phyloP scores from a whole-genome alignment of 2,888 invertebrate species.

The Hecatera dysodea region DNA sequence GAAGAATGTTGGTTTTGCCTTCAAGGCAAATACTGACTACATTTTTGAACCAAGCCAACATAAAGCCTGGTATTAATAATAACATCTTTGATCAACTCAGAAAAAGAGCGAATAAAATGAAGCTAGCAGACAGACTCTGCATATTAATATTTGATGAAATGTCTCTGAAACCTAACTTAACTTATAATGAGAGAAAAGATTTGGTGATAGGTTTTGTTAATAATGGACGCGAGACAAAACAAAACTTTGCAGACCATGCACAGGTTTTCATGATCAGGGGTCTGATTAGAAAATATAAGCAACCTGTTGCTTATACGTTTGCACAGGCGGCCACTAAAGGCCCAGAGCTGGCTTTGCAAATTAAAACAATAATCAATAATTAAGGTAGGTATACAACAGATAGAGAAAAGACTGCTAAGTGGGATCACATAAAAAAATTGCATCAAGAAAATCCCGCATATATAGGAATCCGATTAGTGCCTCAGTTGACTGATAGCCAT shows the following conservation, averaged over 20 bases:
- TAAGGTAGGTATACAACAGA: conserved; percentile 4
- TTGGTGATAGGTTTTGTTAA: conserved; percentile 27
- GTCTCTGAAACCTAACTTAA: conserved; percentile 12
- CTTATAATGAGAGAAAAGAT: conserved; percentile 33
- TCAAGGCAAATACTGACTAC: not conserved
- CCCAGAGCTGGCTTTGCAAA: conserved; percentile 57
- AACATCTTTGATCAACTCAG: conserved; percentile 11
- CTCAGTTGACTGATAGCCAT: conserved; percentile 3
- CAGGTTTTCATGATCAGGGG: conserved; percentile 50
- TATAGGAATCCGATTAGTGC: conserved; percentile 6
- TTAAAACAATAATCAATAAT: conserved; percentile 51
- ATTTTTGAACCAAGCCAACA: conserved; percentile 13
- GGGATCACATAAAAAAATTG: too few relatives aligned
- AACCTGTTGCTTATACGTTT: conserved; percentile 48
- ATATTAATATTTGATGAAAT: conserved; percentile 29
- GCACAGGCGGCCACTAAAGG: conserved; percentile 59
- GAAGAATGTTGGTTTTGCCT: conserved; percentile 28
- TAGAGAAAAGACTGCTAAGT: conserved; percentile 2
- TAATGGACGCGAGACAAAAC: conserved; percentile 27
- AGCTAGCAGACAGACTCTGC: conserved; percentile 3
- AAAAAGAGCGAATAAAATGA: conserved; percentile 12
- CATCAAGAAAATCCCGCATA: not conserved
- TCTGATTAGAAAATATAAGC: conserved; percentile 58
- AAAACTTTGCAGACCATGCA: conserved; percentile 36
- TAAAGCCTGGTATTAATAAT: conserved; percentile 20